These are phyloP conservation scores for Neotoma lepida DNA, from an alignment of 2,113 vertebrate species.

Conservation along the genomic window DNA sequence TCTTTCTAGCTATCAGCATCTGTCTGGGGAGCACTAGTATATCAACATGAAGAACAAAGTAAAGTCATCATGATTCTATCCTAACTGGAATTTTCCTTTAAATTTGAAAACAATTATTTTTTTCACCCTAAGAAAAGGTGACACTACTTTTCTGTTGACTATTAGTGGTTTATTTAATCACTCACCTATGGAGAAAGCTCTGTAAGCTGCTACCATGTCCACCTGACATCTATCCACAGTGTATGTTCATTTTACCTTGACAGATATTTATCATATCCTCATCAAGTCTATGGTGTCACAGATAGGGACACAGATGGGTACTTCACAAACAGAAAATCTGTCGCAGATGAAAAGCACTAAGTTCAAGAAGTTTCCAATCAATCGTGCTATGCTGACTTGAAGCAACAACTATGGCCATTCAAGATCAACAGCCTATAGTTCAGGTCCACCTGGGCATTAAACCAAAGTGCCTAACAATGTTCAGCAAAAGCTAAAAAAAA, in stretches of 20 bases:
- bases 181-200: neutral
- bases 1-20: neutral
- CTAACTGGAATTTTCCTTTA: constrained; percentile 9
- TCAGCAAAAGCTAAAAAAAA: neutral
- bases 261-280: neutral
- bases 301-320: neutral
- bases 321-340: neutral
- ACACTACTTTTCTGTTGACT: neutral
- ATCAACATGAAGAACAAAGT: neutral
- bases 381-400: neutral
- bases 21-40: neutral
- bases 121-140: neutral
- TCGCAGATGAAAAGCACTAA: neutral
- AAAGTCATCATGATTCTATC: neutral
- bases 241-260: neutral
- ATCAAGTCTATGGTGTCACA: neutral
- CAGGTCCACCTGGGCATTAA: neutral
- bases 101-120: constrained; percentile 39
- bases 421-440: neutral
- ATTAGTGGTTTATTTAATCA: constrained; percentile 3
- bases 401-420: neutral
- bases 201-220: neutral
- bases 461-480: neutral
- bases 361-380: neutral
- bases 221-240: constrained; percentile 6